Conservation (phyloP, 2,888 invertebrate species). For the Macaria liturata region DNA sequence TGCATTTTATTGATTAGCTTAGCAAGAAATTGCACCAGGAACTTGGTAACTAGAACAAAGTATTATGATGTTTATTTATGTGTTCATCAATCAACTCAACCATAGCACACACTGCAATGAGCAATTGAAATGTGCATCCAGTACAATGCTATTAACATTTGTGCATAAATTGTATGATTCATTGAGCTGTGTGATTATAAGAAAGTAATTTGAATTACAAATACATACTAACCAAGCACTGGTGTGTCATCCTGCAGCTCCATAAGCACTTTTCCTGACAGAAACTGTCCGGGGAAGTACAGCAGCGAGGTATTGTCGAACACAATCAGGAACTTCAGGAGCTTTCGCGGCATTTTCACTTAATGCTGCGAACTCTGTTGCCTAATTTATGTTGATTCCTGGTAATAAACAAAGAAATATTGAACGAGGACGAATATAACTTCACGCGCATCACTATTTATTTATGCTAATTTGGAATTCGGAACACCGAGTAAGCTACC, state of each 20-base stretch:
- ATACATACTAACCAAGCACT: conserved; percentile 86
- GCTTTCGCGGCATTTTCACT: conserved; percentile 90
- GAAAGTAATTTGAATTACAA: conserved; percentile 20
- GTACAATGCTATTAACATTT: conserved; percentile 12
- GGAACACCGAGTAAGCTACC: not conserved
- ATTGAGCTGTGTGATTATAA: conserved; percentile 11
- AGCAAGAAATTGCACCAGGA: too few relatives aligned
- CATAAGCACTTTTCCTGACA: conserved; percentile 95
- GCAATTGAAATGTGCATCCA: conserved; percentile 17
- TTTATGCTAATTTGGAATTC: conserved; percentile 35
- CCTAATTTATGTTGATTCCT: not conserved
- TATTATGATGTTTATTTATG: not conserved
- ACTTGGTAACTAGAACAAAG: too few relatives aligned
- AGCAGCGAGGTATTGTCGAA: conserved; percentile 96
- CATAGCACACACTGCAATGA: not conserved
- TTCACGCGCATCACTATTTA: conserved; percentile 28
- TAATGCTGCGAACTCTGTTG: conserved; percentile 13
- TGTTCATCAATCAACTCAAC: not conserved
- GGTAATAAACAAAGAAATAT: not conserved
- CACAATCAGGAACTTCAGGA: conserved; percentile 95
- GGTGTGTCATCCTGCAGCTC: conserved; percentile 97
- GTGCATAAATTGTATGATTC: conserved; percentile 14
- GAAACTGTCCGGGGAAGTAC: conserved; percentile 96
- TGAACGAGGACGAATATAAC: conserved; percentile 4
- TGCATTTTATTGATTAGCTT: too few relatives aligned